Evolutionary conservation across 2,113 vertebrate genomes (phyloP).

Genomic region (Ammodytes dubius): DNA sequence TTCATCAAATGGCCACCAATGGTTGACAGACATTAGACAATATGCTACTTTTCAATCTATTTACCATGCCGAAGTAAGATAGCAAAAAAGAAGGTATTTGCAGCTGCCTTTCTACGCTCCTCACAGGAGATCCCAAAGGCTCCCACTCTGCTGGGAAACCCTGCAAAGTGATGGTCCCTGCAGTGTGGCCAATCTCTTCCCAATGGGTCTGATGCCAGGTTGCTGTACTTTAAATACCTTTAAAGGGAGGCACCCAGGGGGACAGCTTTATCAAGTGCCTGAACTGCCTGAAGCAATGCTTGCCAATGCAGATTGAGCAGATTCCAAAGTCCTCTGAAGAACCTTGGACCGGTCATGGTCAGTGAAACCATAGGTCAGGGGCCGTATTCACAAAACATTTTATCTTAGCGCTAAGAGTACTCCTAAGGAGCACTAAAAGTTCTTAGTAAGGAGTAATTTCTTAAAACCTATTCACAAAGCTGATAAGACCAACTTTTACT

Average conservation of each 20-base stretch:
- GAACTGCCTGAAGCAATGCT: not conserved
- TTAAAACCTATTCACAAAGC: no score
- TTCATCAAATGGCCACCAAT: not conserved
- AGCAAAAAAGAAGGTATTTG: not conserved
- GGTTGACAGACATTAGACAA: not conserved
- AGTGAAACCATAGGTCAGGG: not conserved
- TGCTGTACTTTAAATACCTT: slow-evolving; percentile 39
- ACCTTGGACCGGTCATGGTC: not conserved
- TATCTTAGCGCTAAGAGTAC: no score
- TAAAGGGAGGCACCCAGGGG: not conserved
- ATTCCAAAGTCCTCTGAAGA: not conserved
- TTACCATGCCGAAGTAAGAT: not conserved
- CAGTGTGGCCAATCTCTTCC: not conserved
- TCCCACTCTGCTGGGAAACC: not conserved
- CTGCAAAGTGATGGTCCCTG: slow-evolving; percentile 20
- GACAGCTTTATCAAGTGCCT: not conserved
- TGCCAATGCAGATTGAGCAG: not conserved
- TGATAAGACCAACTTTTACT: no score
- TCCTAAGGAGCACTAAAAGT: no score
- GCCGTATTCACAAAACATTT: no score
- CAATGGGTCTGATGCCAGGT: slow-evolving; percentile 33
- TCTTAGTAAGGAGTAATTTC: no score
- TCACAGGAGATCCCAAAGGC: not conserved
- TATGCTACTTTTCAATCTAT: not conserved
- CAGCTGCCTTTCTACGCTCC: not conserved